phyloP scores from a whole-genome alignment of 1,140 invertebrate species.

The Saccostrea echinata region DNA sequence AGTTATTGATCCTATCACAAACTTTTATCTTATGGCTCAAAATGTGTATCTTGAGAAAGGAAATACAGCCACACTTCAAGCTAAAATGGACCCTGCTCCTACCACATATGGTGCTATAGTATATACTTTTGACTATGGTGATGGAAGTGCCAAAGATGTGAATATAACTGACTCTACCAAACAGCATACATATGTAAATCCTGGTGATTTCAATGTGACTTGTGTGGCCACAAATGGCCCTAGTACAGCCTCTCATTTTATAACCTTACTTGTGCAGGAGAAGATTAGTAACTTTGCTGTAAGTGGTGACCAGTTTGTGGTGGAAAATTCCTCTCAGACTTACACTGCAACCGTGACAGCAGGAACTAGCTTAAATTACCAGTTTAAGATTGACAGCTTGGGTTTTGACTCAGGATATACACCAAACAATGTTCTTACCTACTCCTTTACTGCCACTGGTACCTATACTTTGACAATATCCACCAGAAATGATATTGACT shows the following conservation, averaged over 20 bases:
- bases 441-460: slow-evolving; percentile 26
- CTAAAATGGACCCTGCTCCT: slow-evolving; percentile 33
- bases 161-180: background rate
- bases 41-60: slow-evolving; percentile 22
- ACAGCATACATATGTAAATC: slow-evolving; percentile 39
- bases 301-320: background rate
- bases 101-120: slow-evolving; percentile 46
- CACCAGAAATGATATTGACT: slow-evolving; percentile 45
- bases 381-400: slow-evolving; percentile 30
- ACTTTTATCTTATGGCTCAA: slow-evolving; percentile 20
- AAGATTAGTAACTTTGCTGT: slow-evolving; percentile 47
- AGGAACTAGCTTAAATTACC: slow-evolving; percentile 44
- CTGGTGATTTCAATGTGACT: slow-evolving; percentile 43
- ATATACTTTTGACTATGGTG: slow-evolving; percentile 52
- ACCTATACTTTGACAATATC: slow-evolving; percentile 49
- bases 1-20: slow-evolving; percentile 45
- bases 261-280: slow-evolving; percentile 46
- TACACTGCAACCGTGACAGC: slow-evolving; percentile 44
- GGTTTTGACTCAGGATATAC: slow-evolving; percentile 25
- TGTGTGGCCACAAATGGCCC: slow-evolving; percentile 41
- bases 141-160: slow-evolving; percentile 40
- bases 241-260: background rate
- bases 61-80: slow-evolving; percentile 41
- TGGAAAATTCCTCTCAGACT: background rate
- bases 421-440: slow-evolving; percentile 35